phyloP scores from a whole-genome alignment of 2,888 invertebrate genomes.

The Cyclophora punctaria region DNA sequence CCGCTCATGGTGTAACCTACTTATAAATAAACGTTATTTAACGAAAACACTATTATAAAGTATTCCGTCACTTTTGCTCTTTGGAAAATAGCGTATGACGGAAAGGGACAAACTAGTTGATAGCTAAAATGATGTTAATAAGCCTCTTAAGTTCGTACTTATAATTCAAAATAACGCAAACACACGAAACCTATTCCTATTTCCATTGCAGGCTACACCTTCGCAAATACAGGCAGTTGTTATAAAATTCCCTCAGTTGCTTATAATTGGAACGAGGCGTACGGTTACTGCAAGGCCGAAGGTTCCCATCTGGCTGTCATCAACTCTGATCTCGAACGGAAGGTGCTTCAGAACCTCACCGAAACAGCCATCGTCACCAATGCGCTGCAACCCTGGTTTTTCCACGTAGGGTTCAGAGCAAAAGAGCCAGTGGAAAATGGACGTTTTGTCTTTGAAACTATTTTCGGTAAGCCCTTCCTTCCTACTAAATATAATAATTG shows the following conservation, averaged over 20 bases:
- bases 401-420: slow-evolving; percentile 47
- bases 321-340: slow-evolving; percentile 41
- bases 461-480: slow-evolving; percentile 46
- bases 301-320: slow-evolving; percentile 44
- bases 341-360: slow-evolving; percentile 29
- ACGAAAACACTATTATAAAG: too few species aligned
- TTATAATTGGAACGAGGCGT: slow-evolving; percentile 48
- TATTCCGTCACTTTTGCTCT: too few species aligned
- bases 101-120: too few species aligned
- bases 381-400: slow-evolving; percentile 19
- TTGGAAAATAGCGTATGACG: too few species aligned
- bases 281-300: slow-evolving; percentile 39
- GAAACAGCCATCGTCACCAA: slow-evolving; percentile 1
- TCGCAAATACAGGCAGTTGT: slow-evolving; percentile 40
- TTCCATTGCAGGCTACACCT: slow-evolving; percentile 33
- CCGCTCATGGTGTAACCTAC: too few species aligned
- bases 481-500: too few species aligned
- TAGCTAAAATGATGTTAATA: too few species aligned
- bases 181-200: too few species aligned
- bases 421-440: slow-evolving; percentile 19
- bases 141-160: too few species aligned
- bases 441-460: slow-evolving; percentile 41
- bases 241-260: slow-evolving; percentile 37
- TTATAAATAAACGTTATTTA: too few species aligned
- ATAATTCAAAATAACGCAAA: too few species aligned